Evolutionary conservation across 2,113 vertebrate genomes (phyloP).

Genomic region (Centropus unirufus): DNA sequence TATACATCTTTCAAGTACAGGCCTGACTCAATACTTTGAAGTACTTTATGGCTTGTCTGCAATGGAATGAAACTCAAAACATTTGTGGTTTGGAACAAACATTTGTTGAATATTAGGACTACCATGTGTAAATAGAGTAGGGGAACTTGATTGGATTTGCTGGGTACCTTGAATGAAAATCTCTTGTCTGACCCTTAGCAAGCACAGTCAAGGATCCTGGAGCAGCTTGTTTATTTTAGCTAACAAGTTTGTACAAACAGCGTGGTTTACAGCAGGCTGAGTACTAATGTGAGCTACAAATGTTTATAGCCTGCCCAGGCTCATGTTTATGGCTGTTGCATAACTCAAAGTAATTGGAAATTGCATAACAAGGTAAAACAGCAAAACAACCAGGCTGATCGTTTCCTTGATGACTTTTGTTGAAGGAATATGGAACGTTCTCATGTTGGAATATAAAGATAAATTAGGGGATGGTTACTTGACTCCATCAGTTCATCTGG

Average conservation of each 20-base stretch:
- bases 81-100: constrained; percentile 42
- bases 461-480: background rate
- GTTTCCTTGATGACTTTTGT: background rate
- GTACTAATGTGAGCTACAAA: background rate
- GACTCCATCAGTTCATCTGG: background rate
- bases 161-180: background rate
- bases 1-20: background rate
- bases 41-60: background rate
- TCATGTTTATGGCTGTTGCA: background rate
- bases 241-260: background rate
- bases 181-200: background rate
- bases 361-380: background rate
- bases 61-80: background rate
- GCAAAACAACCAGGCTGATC: background rate
- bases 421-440: background rate
- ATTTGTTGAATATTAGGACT: background rate
- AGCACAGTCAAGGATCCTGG: background rate
- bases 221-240: constrained; percentile 38
- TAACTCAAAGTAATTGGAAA: constrained; percentile 1
- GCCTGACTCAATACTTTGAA: background rate
- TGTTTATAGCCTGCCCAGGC: background rate
- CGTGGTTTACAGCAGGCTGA: background rate
- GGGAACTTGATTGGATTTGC: background rate
- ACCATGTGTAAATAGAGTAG: background rate
- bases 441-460: background rate